Percentiles rank a stretch among this genome's conserved stretches.
phyloP scores from a whole-genome alignment of 2,113 vertebrate genomes.

The Madoqua kirkii region DNA sequence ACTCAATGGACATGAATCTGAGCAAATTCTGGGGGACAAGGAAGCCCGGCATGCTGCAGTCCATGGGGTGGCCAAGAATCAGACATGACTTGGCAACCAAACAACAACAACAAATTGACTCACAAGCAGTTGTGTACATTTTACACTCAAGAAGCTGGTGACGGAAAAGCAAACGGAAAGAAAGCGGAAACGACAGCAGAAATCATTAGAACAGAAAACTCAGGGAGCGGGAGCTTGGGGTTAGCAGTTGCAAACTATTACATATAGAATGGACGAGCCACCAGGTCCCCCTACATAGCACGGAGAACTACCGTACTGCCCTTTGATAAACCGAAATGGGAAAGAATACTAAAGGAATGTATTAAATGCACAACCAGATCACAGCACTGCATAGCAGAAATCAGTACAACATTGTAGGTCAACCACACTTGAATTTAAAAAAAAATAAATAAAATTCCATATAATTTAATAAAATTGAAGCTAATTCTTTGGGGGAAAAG shows the following conservation, averaged over 20 bases:
- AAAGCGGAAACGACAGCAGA: background rate
- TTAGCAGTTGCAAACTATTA: background rate
- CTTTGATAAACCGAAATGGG: background rate
- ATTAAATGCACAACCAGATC: background rate
- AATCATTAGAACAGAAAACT: background rate
- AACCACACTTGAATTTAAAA: background rate
- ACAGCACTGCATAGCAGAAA: accelerated
- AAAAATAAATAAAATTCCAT: background rate
- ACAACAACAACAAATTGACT: too few relatives aligned
- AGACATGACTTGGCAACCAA: too few relatives aligned
- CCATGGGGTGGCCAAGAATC: too few relatives aligned
- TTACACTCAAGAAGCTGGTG: too few relatives aligned
- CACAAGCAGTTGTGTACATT: too few relatives aligned
- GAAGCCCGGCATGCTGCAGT: too few relatives aligned
- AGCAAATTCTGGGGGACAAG: too few relatives aligned
- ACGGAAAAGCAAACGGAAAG: background rate
- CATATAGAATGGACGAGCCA: background rate
- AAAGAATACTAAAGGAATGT: background rate
- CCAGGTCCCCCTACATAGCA: background rate
- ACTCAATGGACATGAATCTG: too few relatives aligned
- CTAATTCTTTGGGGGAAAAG: accelerated
- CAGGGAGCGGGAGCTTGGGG: background rate
- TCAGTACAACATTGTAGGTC: background rate
- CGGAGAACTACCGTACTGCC: background rate
- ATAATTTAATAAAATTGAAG: background rate